Percentiles rank a stretch among this genome's conserved stretches.
Conservation (phyloP, 2,113 vertebrate genomes). For the Rhagologus leucostigma region DNA sequence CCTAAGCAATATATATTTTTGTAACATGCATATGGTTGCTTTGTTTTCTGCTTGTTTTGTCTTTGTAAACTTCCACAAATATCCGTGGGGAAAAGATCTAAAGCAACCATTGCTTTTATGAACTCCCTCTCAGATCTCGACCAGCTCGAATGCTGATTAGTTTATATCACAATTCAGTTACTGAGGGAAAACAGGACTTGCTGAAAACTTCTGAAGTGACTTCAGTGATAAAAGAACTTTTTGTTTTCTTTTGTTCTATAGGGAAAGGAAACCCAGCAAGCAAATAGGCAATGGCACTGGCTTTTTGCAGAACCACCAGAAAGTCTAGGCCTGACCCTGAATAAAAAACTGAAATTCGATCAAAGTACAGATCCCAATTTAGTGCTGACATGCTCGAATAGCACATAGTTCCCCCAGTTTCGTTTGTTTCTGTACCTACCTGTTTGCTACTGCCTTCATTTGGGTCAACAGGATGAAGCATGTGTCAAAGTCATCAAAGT, state of each 20-base stretch:
- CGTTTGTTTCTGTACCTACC: not conserved
- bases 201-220: not conserved
- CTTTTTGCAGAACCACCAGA: constrained; percentile 35
- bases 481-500: not conserved
- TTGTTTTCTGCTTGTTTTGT: constrained; percentile 44
- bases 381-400: not conserved
- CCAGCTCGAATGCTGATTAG: not conserved
- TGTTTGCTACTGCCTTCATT: not conserved
- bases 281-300: not conserved
- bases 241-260: not conserved
- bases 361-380: not conserved
- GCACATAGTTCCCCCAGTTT: not conserved
- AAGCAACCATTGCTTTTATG: constrained; percentile 25
- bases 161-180: not conserved
- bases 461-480: not conserved
- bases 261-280: not conserved
- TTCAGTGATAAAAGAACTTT: not conserved
- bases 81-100: not conserved
- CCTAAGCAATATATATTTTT: not conserved
- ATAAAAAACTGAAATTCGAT: not conserved
- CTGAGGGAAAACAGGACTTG: constrained; percentile 4
- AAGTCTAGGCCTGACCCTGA: not conserved
- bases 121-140: not conserved
- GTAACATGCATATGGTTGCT: not conserved
- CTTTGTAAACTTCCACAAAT: not conserved